phyloP scores from a whole-genome alignment of 1,140 invertebrate genomes.

The Venturia canescens region DNA sequence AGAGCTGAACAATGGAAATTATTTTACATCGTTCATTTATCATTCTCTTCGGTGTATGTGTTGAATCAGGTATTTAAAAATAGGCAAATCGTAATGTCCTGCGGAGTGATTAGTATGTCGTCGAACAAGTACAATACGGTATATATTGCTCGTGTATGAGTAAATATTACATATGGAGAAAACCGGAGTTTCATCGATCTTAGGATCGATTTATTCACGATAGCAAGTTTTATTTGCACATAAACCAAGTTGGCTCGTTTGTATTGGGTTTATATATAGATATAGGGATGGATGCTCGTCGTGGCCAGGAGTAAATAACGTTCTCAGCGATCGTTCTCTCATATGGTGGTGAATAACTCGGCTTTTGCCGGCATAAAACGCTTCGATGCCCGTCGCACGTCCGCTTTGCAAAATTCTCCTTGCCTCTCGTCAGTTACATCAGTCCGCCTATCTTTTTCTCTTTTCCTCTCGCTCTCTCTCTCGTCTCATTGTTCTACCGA shows the following conservation, averaged over 20 bases:
- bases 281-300: neutral
- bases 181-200: conserved; percentile 19
- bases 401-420: conserved; percentile 21
- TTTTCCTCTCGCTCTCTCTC: conserved; percentile 19
- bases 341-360: neutral
- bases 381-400: conserved; percentile 28
- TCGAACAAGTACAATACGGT: neutral
- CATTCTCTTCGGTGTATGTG: neutral
- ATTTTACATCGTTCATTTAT: neutral
- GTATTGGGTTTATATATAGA: neutral
- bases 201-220: conserved; percentile 20
- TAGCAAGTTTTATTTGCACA: neutral
- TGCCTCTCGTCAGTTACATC: conserved; percentile 19
- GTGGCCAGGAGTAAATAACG: conserved; percentile 11
- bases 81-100: neutral
- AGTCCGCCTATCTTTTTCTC: neutral
- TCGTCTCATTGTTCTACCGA: conserved; percentile 40
- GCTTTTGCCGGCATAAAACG: conserved; percentile 23
- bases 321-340: conserved; percentile 10
- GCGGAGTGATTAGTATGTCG: conserved; percentile 19
- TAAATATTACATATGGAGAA: conserved; percentile 6
- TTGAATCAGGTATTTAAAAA: neutral
- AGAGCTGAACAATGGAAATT: neutral
- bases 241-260: neutral
- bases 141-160: neutral